phyloP scores from a whole-genome alignment of 2,797 vertebrate genomes.

The Pristis pectinata region DNA sequence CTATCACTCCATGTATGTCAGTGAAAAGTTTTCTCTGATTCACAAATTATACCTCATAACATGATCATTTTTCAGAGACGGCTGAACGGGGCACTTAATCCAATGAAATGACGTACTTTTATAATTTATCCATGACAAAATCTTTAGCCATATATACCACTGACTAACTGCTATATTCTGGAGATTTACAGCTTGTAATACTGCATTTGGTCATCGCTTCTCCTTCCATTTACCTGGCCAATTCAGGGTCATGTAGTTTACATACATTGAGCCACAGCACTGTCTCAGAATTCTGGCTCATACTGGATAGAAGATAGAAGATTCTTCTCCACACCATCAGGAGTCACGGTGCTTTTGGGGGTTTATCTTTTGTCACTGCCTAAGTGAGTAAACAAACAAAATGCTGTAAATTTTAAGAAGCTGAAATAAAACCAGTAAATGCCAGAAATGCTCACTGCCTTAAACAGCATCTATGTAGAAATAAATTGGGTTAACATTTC shows the following conservation, averaged over 20 bases:
- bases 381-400: neutral
- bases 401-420: too few relatives aligned
- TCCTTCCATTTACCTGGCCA: neutral
- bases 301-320: neutral
- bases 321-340: too few relatives aligned
- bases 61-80: neutral
- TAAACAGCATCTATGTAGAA: too few relatives aligned
- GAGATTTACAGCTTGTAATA: neutral
- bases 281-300: neutral
- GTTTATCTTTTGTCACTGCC: neutral
- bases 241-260: neutral
- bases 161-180: neutral
- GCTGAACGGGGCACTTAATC: neutral
- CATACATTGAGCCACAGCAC: neutral
- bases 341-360: too few relatives aligned
- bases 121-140: constrained; percentile 11
- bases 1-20: constrained; percentile 22
- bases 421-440: too few relatives aligned
- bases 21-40: constrained; percentile 18
- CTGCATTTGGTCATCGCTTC: neutral
- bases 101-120: neutral
- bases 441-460: too few relatives aligned
- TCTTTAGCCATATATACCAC: neutral
- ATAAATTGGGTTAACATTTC: too few relatives aligned
- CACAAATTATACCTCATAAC: constrained; percentile 31